phyloP scores from a whole-genome alignment of 2,888 invertebrate genomes.

The Agonopterix subpropinquella region DNA sequence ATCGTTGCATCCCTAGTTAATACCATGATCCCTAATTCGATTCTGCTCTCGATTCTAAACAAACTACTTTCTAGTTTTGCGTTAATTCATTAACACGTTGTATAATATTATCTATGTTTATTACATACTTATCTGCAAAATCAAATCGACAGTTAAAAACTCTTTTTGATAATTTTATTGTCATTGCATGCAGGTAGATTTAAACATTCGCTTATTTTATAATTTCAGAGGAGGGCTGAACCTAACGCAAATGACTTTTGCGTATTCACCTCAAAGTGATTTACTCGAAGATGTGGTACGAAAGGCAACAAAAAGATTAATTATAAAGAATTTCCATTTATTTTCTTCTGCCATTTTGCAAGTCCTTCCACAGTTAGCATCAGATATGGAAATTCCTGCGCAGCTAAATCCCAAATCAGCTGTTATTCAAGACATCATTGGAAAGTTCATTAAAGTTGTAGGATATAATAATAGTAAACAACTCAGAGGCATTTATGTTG shows the following conservation, averaged over 20 bases:
- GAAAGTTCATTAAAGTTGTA: constrained; percentile 30
- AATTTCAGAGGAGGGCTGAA: constrained; percentile 49
- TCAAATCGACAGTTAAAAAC: no score
- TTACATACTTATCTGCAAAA: no score
- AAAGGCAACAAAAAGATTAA: constrained; percentile 37
- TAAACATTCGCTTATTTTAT: no score
- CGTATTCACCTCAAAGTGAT: constrained; percentile 64
- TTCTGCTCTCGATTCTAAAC: no score
- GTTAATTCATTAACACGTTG: no score
- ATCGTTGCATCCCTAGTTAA: no score
- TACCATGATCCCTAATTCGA: no score
- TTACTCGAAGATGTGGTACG: constrained; percentile 49
- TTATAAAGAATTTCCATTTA: constrained; percentile 35
- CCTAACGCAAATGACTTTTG: constrained; percentile 40
- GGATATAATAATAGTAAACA: constrained; percentile 41
- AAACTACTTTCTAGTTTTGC: no score
- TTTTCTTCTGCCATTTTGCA: constrained; percentile 35
- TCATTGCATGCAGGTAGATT: no score
- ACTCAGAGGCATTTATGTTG: constrained; percentile 40
- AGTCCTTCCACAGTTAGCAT: constrained; percentile 22
- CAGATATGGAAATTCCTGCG: constrained; percentile 23
- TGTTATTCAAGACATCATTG: constrained; percentile 31
- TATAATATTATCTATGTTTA: no score
- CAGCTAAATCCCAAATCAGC: constrained; percentile 23
- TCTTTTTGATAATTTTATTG: no score